A percentile compares a stretch with the other conserved stretches of the same genome.
Conservation (phyloP, 2,113 vertebrate genomes). For the Tetraodon nigroviridis region DNA sequence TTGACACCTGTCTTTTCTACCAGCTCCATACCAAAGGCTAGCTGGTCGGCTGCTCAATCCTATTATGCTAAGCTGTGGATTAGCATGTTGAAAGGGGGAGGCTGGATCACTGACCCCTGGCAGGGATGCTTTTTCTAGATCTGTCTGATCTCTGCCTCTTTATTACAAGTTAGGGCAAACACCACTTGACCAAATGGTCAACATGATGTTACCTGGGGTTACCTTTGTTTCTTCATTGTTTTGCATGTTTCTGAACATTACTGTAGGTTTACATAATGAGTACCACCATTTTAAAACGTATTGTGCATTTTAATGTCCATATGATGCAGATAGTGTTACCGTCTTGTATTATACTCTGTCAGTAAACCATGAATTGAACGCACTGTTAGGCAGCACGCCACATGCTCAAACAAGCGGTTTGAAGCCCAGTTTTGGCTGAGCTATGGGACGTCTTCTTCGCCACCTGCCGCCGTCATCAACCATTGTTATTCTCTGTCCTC, state of each 20-base stretch:
- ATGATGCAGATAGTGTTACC: no score
- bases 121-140: conserved; percentile 40
- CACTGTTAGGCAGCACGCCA: no score
- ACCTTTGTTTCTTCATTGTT: not conserved
- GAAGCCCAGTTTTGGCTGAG: no score
- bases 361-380: no score
- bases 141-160: conserved; percentile 35
- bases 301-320: no score
- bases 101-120: conserved; percentile 26
- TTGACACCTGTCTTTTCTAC: conserved; percentile 44
- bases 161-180: conserved; percentile 20
- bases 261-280: no score
- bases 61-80: conserved; percentile 72
- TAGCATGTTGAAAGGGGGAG: conserved; percentile 56
- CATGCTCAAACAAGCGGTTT: no score
- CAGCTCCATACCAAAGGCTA: conserved; percentile 19
- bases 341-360: no score
- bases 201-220: conserved; percentile 3
- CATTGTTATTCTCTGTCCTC: conserved; percentile 3
- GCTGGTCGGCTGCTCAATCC: conserved; percentile 54
- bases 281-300: no score
- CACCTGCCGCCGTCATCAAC: not conserved
- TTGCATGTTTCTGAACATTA: not conserved
- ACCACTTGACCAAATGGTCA: not conserved
- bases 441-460: not conserved